These are phyloP conservation scores for Volucella zonaria DNA, from an alignment of 2,888 invertebrate species.

Conservation along the genomic window DNA sequence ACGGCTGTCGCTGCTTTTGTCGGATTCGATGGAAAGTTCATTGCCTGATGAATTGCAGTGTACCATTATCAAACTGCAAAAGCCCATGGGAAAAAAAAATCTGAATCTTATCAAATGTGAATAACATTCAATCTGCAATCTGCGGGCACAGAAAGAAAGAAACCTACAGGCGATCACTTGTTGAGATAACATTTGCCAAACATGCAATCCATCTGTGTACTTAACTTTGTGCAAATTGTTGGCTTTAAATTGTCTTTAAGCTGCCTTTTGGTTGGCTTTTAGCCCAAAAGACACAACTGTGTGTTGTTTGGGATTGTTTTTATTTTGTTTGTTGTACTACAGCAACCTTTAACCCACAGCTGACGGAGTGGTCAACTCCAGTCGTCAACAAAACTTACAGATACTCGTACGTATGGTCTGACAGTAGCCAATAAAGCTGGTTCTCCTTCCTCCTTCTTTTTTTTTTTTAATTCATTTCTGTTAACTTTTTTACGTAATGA, in stretches of 20 bases:
- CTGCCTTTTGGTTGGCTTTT: conserved; percentile 14
- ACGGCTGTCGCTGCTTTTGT: neutral
- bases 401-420: neutral
- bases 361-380: conserved; percentile 38
- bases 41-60: conserved; percentile 5
- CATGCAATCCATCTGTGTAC: conserved; percentile 51
- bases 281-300: conserved; percentile 25
- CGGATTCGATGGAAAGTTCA: conserved; percentile 25
- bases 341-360: conserved; percentile 44
- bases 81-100: conserved; percentile 46
- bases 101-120: conserved; percentile 21
- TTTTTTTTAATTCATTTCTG: conserved; percentile 43
- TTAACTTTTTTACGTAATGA: conserved; percentile 50
- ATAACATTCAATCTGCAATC: conserved; percentile 14
- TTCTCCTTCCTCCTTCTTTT: conserved; percentile 21
- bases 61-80: neutral
- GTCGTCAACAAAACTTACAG: conserved; percentile 26
- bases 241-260: conserved; percentile 11
- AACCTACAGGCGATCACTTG: conserved; percentile 28
- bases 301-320: conserved; percentile 20
- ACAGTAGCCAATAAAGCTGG: conserved; percentile 31
- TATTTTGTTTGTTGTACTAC: conserved; percentile 59
- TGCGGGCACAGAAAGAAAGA: neutral
- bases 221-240: conserved; percentile 37
- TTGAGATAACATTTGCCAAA: conserved; percentile 41